Percentiles rank a stretch among this genome's conserved stretches.
Conservation (phyloP, 2,113 vertebrate species). For the Colistium nudipinnis region DNA sequence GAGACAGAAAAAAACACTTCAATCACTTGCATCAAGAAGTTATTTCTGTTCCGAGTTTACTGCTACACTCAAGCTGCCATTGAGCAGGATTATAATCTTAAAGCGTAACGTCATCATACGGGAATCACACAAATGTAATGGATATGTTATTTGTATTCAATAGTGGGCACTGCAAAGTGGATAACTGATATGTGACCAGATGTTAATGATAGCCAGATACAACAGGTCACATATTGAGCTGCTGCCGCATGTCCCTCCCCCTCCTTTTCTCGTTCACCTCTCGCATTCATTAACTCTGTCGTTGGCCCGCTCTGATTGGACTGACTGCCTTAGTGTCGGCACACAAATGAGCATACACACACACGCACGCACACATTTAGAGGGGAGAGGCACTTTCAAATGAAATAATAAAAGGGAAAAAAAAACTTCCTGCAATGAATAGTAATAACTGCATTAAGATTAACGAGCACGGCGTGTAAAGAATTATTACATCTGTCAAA, state of each 20-base stretch:
- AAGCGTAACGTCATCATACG: slow-evolving; percentile 6
- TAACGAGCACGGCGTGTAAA: slow-evolving; percentile 80
- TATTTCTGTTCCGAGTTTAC: slow-evolving; percentile 59
- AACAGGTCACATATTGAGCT: slow-evolving; percentile 71
- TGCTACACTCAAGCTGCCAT: slow-evolving; percentile 19
- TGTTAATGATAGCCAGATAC: slow-evolving; percentile 65
- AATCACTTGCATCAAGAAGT: slow-evolving; percentile 67
- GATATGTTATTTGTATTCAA: slow-evolving; percentile 46
- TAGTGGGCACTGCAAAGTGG: slow-evolving; percentile 22
- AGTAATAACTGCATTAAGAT: slow-evolving; percentile 84
- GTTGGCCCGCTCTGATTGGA: slow-evolving; percentile 64
- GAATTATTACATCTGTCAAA: slow-evolving; percentile 82
- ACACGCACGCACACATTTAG: background rate
- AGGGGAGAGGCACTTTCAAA: slow-evolving; percentile 55
- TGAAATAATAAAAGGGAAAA: slow-evolving; percentile 67
- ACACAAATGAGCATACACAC: slow-evolving; percentile 27
- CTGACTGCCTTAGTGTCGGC: slow-evolving; percentile 31
- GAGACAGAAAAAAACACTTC: slow-evolving; percentile 48
- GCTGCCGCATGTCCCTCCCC: slow-evolving; percentile 19
- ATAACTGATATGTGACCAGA: slow-evolving; percentile 67
- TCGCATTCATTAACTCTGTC: slow-evolving; percentile 66
- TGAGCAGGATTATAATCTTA: slow-evolving; percentile 28
- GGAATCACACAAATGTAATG: slow-evolving; percentile 18
- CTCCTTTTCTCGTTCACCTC: slow-evolving; percentile 25
- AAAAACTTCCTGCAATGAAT: slow-evolving; percentile 74